Evolutionary conservation across 2,888 invertebrate species (phyloP).

Genomic region (Acleris literana): DNA sequence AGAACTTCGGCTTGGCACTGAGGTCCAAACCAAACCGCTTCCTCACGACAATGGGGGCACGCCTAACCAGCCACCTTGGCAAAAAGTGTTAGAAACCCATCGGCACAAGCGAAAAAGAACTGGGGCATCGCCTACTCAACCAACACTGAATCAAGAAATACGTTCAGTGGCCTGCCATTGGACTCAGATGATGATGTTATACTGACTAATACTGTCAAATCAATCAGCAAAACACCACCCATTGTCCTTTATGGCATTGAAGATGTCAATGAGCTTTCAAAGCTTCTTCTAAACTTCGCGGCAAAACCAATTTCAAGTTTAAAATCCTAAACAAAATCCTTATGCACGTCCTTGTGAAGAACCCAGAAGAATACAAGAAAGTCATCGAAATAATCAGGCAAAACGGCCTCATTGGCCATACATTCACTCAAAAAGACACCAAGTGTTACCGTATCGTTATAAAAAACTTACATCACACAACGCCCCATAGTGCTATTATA

Average conservation of each 20-base stretch:
- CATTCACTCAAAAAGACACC: slow-evolving; percentile 41
- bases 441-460: slow-evolving; percentile 41
- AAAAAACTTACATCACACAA: slow-evolving; percentile 41
- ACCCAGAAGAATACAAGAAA: slow-evolving; percentile 34
- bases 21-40: no score
- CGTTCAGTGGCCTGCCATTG: neutral
- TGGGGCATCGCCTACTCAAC: no score
- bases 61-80: no score
- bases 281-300: slow-evolving; percentile 24
- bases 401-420: slow-evolving; percentile 42
- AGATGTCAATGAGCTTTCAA: slow-evolving; percentile 34
- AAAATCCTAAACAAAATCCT: slow-evolving; percentile 34
- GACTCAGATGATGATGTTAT: no score
- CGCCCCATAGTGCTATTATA: slow-evolving; percentile 36
- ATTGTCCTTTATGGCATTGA: slow-evolving; percentile 34
- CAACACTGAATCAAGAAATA: neutral
- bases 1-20: no score
- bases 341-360: slow-evolving; percentile 19
- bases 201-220: neutral
- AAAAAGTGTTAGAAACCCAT: no score
- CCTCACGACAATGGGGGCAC: neutral
- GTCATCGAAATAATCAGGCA: slow-evolving; percentile 30
- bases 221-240: slow-evolving; percentile 33
- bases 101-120: no score
- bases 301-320: slow-evolving; percentile 15